Base-by-base conservation (phyloP, 2,888 invertebrate genomes). In the Argynnis bischoffii region DNA sequence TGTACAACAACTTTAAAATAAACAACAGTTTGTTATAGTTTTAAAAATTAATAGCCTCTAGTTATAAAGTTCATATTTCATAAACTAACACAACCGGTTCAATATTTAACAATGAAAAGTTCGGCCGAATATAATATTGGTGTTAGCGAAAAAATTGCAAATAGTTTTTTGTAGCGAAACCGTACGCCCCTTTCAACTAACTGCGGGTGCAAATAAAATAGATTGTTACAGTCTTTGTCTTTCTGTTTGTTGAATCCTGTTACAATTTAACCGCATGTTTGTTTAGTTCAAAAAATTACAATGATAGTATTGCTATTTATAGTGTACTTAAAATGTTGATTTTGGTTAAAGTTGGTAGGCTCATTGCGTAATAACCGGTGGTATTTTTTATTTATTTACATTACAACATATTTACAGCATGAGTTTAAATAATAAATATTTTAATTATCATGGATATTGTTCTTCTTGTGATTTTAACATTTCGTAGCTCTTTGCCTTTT, bases 91-190 rank as follows among this genome's bases (percentile, higher is more conserved):
- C 70, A 68, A 69, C 68, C 65, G 70, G 64, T 69, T 67, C 72
- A 70, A 65, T 74, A 70, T 69, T 71, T 69, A 75, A 73, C 74
- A 70, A 77, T 75, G 71, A 67, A 55, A 56, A 65, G 77, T 77
- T 75, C 77, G 72, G 73, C 79, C 74, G 73, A 77, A 78, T 78
- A 73, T 41, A 41, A 41, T 79, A 77, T 79, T 77, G 76, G 76
- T 69, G 76, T 77, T 72, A 35, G 74, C 72, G 76, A 76, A 81
- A 78, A 76, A 72, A 76, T 70, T 75, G 77, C 77, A 77, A 79
- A 77, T 77, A 74, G 74, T 71, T 74, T 80, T 80, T 79, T 78
- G 26, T 72, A 69, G 66, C 63, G 56, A 59, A 66, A 69, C 68
- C 61, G 51, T 51, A 63, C 70, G 70, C 74, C 74, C 74, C 71